phyloP scores from a whole-genome alignment of 2,797 vertebrate species.

The Denticeps clupeoides region DNA sequence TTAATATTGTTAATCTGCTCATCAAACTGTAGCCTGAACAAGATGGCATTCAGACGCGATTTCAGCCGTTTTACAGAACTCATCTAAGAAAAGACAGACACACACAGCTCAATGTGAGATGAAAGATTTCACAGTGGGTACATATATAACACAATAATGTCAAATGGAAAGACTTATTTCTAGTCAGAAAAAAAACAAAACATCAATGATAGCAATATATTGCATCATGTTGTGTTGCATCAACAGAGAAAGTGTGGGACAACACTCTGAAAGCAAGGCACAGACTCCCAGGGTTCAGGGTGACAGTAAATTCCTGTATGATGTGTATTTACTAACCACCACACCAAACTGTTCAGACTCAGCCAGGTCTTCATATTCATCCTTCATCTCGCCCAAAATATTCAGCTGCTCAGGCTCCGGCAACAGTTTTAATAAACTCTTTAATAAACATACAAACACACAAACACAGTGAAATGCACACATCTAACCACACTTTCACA shows the following conservation, averaged over 20 bases:
- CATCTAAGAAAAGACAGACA: constrained; percentile 54
- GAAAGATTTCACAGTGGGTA: too few species aligned
- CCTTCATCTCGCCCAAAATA: constrained; percentile 64
- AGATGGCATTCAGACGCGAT: constrained; percentile 69
- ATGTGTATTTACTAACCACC: constrained; percentile 55
- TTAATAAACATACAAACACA: constrained; percentile 1
- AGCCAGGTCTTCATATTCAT: constrained; percentile 76
- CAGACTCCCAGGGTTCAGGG: too few species aligned
- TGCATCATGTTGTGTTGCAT: too few species aligned
- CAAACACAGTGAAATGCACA: not conserved
- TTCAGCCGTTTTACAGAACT: constrained; percentile 66
- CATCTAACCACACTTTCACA: constrained; percentile 5
- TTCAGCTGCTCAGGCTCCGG: constrained; percentile 61
- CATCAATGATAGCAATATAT: too few species aligned
- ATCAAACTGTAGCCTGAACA: constrained; percentile 78
- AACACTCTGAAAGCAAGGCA: too few species aligned
- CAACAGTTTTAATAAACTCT: constrained; percentile 77
- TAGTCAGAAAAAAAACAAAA: too few species aligned
- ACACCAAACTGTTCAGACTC: constrained; percentile 77
- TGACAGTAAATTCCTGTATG: too few species aligned
- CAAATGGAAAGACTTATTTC: too few species aligned
- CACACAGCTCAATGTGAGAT: too few species aligned
- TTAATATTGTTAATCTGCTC: constrained; percentile 85
- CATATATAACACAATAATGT: too few species aligned
- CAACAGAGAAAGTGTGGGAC: too few species aligned